These are phyloP conservation scores for Brachionus angularis DNA, from an alignment of 1,140 invertebrate genomes.

Conservation along the genomic window DNA sequence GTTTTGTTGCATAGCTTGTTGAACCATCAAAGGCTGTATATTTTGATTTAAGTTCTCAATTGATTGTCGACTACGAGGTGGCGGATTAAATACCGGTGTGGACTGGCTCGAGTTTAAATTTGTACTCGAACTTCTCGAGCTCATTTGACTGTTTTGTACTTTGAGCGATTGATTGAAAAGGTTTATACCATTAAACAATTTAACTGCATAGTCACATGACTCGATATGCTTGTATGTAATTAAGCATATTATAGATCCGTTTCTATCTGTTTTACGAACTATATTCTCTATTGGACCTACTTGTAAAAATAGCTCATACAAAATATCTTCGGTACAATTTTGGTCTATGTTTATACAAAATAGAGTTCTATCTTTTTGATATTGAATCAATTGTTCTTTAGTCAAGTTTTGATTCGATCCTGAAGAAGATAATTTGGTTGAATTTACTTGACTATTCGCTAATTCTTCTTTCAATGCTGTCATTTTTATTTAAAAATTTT, in stretches of 20 bases:
- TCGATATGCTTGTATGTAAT: conserved; percentile 41
- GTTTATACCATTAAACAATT: conserved; percentile 26
- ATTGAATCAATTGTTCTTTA: conserved; percentile 25
- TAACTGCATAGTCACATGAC: conserved; percentile 31
- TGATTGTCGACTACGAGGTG: conserved; percentile 14
- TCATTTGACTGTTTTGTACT: conserved; percentile 15
- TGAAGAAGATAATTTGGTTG: no score
- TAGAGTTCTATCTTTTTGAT: conserved; percentile 41
- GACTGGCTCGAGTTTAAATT: neutral
- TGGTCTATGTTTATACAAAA: conserved; percentile 42
- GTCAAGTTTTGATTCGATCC: no score
- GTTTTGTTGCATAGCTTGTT: neutral
- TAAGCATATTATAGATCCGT: conserved; percentile 15
- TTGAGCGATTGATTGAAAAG: conserved; percentile 34
- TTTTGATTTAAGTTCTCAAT: neutral
- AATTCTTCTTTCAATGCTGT: no score
- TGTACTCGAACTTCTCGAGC: neutral
- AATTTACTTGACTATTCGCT: no score
- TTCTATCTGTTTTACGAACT: conserved; percentile 38
- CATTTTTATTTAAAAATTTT: no score
- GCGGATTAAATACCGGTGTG: neutral
- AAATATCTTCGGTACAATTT: conserved; percentile 28
- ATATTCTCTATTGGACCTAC: conserved; percentile 25
- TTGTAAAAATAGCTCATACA: conserved; percentile 36
- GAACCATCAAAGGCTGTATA: neutral